Percentiles rank a stretch among this genome's conserved stretches.
Conservation (phyloP, 2,888 invertebrate species). For the Agapostemon virescens region DNA sequence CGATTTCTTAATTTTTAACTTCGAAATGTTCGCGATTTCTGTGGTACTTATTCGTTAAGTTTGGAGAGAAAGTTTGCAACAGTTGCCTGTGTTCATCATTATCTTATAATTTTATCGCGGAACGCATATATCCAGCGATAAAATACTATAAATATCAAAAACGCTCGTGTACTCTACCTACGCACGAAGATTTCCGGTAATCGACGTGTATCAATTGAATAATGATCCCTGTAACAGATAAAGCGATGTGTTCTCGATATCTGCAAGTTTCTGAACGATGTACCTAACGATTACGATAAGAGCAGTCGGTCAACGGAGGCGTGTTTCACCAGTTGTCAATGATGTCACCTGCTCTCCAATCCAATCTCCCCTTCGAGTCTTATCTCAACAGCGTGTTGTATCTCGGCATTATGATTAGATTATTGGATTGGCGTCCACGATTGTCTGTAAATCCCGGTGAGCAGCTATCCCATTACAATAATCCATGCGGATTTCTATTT, state of each 20-base stretch:
- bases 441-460: conserved; percentile 30
- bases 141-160: neutral
- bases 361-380: conserved; percentile 24
- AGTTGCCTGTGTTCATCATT: too few species aligned
- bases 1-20: too few species aligned
- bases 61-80: too few species aligned
- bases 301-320: conserved; percentile 19
- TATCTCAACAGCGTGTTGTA: conserved; percentile 32
- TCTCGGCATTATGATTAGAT: conserved; percentile 36
- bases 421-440: conserved; percentile 9
- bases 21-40: too few species aligned
- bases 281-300: conserved; percentile 32
- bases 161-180: neutral
- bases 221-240: conserved; percentile 13
- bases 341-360: conserved; percentile 34
- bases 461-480: conserved; percentile 17
- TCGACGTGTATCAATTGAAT: neutral
- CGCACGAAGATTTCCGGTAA: neutral
- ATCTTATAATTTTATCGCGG: neutral
- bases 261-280: conserved; percentile 8
- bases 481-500: neutral
- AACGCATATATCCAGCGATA: neutral
- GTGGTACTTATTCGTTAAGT: too few species aligned
- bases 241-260: neutral
- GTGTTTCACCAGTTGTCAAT: conserved; percentile 42